Percentiles rank a stretch among this genome's conserved stretches.
These are phyloP conservation scores for Boleophthalmus pectinirostris DNA, from an alignment of 2,113 vertebrate genomes.

Conservation along the genomic window DNA sequence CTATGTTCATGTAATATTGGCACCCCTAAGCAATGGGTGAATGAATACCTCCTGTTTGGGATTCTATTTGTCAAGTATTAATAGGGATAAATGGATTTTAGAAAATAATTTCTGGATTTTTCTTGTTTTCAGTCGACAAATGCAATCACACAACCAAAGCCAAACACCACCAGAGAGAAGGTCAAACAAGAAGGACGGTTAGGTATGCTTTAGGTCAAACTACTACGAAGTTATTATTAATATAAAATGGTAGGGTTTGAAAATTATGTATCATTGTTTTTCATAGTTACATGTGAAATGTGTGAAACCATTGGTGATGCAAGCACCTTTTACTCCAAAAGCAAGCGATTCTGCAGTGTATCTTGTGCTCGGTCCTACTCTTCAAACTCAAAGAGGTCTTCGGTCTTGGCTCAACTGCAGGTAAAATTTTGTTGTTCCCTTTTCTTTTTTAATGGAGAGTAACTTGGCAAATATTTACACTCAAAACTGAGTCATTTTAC, in stretches of 20 bases:
- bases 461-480: background rate
- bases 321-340: constrained; percentile 89
- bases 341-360: constrained; percentile 92
- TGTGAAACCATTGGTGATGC: constrained; percentile 85
- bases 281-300: constrained; percentile 90
- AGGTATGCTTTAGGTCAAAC: background rate
- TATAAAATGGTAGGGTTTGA: background rate
- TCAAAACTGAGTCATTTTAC: background rate
- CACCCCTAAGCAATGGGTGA: too few species aligned
- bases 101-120: background rate
- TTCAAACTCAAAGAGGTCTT: constrained; percentile 93
- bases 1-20: too few species aligned
- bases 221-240: background rate
- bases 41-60: too few species aligned
- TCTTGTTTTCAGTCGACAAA: background rate
- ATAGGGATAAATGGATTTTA: too few species aligned
- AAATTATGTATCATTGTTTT: background rate
- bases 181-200: background rate
- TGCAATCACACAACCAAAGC: background rate
- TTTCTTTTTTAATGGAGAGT: background rate
- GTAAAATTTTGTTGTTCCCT: constrained; percentile 63
- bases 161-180: background rate
- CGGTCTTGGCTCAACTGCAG: constrained; percentile 88
- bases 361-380: constrained; percentile 95
- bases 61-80: too few species aligned